phyloP scores from a whole-genome alignment of 2,113 vertebrate species.

The Eolophus roseicapilla region DNA sequence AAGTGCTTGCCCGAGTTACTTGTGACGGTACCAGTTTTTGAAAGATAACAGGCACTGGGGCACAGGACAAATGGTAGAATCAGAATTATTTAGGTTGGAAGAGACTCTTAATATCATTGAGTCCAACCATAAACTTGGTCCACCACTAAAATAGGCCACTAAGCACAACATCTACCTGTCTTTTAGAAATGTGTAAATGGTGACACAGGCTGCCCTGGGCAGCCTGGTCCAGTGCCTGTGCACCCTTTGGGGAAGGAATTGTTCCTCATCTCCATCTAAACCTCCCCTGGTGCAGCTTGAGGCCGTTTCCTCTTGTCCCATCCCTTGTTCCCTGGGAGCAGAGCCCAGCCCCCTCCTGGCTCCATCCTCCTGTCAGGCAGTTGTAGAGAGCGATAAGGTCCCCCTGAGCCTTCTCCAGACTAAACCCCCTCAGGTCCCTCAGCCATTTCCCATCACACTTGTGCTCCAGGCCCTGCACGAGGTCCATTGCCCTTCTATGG shows the following conservation, averaged over 20 bases:
- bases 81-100: background rate
- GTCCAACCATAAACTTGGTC: background rate
- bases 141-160: background rate
- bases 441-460: background rate
- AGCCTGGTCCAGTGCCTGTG: background rate
- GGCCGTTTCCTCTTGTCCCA: background rate
- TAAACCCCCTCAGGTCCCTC: background rate
- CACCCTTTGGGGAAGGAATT: background rate
- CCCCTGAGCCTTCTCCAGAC: background rate
- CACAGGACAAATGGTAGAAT: background rate
- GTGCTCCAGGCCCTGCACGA: background rate
- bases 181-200: background rate
- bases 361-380: background rate
- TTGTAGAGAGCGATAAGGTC: background rate
- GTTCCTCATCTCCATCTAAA: background rate
- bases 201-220: background rate
- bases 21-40: background rate
- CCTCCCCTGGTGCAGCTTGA: background rate
- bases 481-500: background rate
- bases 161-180: background rate
- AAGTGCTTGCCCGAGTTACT: background rate
- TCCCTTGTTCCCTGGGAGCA: background rate
- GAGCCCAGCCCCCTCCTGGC: rapidly evolving
- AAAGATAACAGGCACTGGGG: background rate
- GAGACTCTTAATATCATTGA: background rate